Percentiles rank a stretch among this genome's conserved stretches.
These are phyloP conservation scores for Apolygus lucorum DNA, from an alignment of 1,140 invertebrate genomes.

Conservation along the genomic window DNA sequence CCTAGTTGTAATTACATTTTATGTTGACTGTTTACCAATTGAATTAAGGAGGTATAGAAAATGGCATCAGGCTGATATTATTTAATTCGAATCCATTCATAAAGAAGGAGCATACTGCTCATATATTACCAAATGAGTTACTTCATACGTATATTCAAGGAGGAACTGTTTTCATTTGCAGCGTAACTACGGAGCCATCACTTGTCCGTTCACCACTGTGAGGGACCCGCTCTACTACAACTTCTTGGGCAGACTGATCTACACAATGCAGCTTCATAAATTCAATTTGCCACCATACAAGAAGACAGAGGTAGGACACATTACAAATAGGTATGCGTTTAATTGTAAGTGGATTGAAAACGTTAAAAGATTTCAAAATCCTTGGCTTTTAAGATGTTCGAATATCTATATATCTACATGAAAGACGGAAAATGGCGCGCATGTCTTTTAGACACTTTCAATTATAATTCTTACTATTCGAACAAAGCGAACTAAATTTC, in stretches of 20 bases:
- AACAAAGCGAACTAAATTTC: not conserved
- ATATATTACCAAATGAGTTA: too few relatives aligned
- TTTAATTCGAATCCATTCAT: too few relatives aligned
- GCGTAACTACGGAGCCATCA: conserved; percentile 41
- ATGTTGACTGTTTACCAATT: too few relatives aligned
- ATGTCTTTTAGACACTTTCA: not conserved
- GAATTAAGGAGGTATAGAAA: too few relatives aligned
- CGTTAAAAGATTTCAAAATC: too few relatives aligned
- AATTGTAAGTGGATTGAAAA: too few relatives aligned
- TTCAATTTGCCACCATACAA: conserved; percentile 49
- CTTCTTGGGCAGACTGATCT: conserved; percentile 42
- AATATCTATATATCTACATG: not conserved
- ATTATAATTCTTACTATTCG: not conserved
- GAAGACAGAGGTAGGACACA: conserved; percentile 40
- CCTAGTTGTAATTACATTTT: too few relatives aligned
- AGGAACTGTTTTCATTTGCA: conserved; percentile 29
- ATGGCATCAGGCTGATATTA: too few relatives aligned
- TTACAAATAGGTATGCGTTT: too few relatives aligned
- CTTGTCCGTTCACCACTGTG: conserved; percentile 41
- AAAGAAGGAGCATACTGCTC: too few relatives aligned
- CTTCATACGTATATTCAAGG: not conserved
- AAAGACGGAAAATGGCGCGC: not conserved
- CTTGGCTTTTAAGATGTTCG: too few relatives aligned
- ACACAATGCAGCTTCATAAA: conserved; percentile 45
- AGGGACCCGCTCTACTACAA: conserved; percentile 48